A percentile compares a stretch with the other conserved stretches of the same genome.
phyloP scores from a whole-genome alignment of 2,113 vertebrate genomes.

The Cygnus buccinator region DNA sequence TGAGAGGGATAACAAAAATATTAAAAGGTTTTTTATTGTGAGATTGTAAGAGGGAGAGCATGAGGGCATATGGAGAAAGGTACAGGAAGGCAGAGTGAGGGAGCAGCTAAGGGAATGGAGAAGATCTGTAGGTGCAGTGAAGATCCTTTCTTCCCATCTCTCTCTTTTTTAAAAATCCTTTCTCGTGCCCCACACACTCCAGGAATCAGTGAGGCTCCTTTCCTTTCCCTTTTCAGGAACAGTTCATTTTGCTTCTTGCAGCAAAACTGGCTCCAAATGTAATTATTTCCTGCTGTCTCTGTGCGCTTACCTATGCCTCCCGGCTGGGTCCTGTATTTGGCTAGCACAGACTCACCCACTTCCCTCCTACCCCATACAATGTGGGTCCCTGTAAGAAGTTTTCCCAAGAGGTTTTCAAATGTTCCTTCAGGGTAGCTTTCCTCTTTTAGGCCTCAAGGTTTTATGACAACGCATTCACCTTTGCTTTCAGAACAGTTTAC shows the following conservation, averaged over 20 bases:
- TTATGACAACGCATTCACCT: background rate
- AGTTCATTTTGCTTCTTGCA: background rate
- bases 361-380: background rate
- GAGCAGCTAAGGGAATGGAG: background rate
- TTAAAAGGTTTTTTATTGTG: background rate
- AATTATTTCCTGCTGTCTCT: constrained; percentile 5
- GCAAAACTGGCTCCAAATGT: background rate
- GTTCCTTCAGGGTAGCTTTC: background rate
- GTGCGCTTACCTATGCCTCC: background rate
- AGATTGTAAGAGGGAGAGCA: background rate
- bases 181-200: background rate
- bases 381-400: background rate
- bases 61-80: background rate
- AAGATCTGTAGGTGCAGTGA: background rate
- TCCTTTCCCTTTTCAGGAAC: background rate
- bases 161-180: background rate
- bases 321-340: background rate
- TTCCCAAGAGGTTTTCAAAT: background rate
- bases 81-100: background rate
- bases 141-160: background rate
- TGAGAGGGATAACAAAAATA: background rate
- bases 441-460: background rate
- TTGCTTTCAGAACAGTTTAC: constrained; percentile 21
- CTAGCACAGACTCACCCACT: background rate
- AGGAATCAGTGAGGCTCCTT: background rate